Conservation (phyloP, 1,140 invertebrate species). For the Zeugodacus cucurbitae region DNA sequence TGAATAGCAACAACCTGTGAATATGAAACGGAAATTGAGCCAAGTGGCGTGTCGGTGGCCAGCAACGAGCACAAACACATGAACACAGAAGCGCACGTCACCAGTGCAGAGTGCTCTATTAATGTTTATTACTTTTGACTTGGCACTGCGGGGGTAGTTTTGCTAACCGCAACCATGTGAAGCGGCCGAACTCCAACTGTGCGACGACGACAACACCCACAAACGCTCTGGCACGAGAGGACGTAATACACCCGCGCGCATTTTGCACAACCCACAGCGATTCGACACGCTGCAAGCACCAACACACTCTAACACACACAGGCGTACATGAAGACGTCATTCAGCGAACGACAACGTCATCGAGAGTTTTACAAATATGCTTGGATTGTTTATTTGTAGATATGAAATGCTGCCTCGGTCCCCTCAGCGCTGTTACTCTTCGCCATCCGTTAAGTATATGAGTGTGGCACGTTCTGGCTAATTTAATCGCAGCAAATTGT, state of each 20-base stretch:
- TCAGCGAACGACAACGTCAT: background rate
- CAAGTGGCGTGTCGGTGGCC: background rate
- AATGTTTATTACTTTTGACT: background rate
- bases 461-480: slow-evolving; percentile 53
- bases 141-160: background rate
- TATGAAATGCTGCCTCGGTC: background rate
- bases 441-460: background rate
- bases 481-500: slow-evolving; percentile 66
- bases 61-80: background rate
- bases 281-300: background rate
- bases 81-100: background rate
- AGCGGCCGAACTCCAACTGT: background rate
- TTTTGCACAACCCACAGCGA: background rate
- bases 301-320: background rate
- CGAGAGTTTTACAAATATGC: background rate
- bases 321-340: background rate
- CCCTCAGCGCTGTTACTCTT: background rate
- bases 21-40: slow-evolving; percentile 34
- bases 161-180: slow-evolving; percentile 6
- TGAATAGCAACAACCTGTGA: slow-evolving; percentile 23
- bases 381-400: background rate
- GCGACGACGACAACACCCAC: background rate
- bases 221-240: background rate
- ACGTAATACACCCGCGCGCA: background rate
- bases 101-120: background rate